Percentiles rank a stretch among this genome's conserved stretches.
Evolutionary conservation across 2,888 invertebrate genomes (phyloP).

Genomic region (Oscheius myriophilus): DNA sequence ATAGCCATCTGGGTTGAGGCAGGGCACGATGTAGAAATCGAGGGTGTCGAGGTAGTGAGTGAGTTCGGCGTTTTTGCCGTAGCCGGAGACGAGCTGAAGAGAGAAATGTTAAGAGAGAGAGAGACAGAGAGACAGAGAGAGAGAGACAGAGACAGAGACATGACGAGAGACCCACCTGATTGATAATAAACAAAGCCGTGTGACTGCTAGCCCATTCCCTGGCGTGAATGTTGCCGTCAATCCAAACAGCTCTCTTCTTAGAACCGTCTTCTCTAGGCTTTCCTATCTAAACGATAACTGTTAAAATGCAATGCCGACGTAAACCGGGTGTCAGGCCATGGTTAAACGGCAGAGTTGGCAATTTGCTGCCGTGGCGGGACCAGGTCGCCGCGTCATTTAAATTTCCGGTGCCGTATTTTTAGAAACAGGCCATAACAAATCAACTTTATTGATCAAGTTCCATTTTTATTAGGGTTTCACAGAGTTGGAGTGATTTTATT

Average conservation of each 20-base stretch:
- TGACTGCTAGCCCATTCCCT: constrained; percentile 70
- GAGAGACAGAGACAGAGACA: background rate
- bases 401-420: too few species aligned
- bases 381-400: too few species aligned
- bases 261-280: constrained; percentile 41
- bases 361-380: too few species aligned
- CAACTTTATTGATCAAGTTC: too few species aligned
- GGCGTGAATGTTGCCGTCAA: constrained; percentile 71
- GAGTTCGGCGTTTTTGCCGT: constrained; percentile 60
- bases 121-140: constrained; percentile 24
- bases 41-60: constrained; percentile 64
- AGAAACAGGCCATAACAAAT: too few species aligned
- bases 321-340: too few species aligned
- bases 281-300: constrained; percentile 59
- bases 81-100: constrained; percentile 62
- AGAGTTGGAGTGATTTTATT: too few species aligned
- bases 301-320: too few species aligned
- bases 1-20: constrained; percentile 70
- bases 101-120: background rate
- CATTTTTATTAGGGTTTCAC: too few species aligned
- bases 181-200: constrained; percentile 69
- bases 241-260: constrained; percentile 66
- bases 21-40: constrained; percentile 67
- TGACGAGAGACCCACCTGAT: constrained; percentile 53
- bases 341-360: too few species aligned